Evolutionary conservation across 2,113 vertebrate species (phyloP).

Genomic region (Geococcyx californianus): DNA sequence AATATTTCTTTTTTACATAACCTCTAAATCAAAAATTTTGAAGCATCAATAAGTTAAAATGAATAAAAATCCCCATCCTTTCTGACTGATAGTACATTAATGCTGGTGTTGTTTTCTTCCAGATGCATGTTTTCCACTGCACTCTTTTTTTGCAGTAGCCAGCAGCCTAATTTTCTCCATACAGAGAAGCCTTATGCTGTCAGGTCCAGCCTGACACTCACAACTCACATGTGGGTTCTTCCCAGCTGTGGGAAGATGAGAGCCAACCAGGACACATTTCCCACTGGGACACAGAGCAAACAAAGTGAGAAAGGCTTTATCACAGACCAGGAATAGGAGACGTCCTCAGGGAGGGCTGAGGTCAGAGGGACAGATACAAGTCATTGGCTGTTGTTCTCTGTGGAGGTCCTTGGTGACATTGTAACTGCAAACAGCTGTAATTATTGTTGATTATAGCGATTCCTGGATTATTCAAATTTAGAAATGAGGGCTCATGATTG

Average conservation of each 20-base stretch:
- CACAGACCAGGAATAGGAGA: neutral
- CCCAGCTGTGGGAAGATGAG: neutral
- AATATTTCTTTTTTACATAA: neutral
- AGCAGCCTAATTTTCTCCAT: neutral
- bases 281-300: neutral
- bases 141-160: neutral
- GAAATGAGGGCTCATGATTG: neutral
- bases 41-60: neutral
- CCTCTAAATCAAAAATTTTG: neutral
- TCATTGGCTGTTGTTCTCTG: neutral
- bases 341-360: neutral
- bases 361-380: rapidly evolving
- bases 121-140: neutral
- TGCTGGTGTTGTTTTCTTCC: neutral
- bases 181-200: neutral
- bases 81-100: neutral
- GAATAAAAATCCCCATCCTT: neutral
- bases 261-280: neutral
- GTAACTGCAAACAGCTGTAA: neutral
- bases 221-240: rapidly evolving
- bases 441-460: too few relatives aligned
- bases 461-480: neutral
- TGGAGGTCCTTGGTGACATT: neutral
- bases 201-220: neutral
- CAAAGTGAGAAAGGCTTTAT: neutral